Percentiles rank a stretch among this genome's conserved stretches.
Conservation (phyloP, 2,797 vertebrate species). For the Sebastes kiyomatsui region DNA sequence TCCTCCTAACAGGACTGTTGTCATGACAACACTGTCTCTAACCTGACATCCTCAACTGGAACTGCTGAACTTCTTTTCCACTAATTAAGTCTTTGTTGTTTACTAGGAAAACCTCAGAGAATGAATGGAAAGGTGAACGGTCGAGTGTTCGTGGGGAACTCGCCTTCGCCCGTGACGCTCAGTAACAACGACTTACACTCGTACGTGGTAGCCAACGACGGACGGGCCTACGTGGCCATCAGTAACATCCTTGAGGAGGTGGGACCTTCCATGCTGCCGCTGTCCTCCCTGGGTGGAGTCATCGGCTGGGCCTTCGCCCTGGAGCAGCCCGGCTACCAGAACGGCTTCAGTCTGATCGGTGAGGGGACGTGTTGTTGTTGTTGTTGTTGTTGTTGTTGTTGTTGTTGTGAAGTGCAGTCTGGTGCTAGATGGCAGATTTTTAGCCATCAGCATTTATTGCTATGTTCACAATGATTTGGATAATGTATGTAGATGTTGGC, state of each 20-base stretch:
- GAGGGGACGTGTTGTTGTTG: background rate
- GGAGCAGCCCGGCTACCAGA: conserved; percentile 89
- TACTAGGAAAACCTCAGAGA: conserved; percentile 90
- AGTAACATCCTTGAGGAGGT: conserved; percentile 85
- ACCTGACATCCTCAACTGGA: background rate
- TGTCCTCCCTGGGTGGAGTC: conserved; percentile 89
- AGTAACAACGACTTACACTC: conserved; percentile 92
- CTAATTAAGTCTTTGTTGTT: background rate
- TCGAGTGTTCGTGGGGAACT: conserved; percentile 85
- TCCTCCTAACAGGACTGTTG: background rate
- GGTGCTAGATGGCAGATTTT: background rate
- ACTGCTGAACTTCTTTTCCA: background rate
- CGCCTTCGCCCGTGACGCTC: conserved; percentile 74
- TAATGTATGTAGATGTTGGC: background rate
- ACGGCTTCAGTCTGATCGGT: conserved; percentile 94
- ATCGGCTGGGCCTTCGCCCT: conserved; percentile 98
- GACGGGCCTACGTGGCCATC: conserved; percentile 92
- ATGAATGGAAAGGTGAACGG: conserved; percentile 95
- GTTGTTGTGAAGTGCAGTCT: background rate
- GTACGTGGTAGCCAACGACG: conserved; percentile 93
- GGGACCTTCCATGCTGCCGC: conserved; percentile 88
- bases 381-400: too few species aligned
- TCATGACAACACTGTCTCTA: background rate
- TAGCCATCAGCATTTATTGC: background rate
- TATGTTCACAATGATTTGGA: background rate